A percentile compares a stretch with the other conserved stretches of the same genome.
Evolutionary conservation across 2,113 vertebrate genomes (phyloP).

Genomic region (Meriones unguiculatus): DNA sequence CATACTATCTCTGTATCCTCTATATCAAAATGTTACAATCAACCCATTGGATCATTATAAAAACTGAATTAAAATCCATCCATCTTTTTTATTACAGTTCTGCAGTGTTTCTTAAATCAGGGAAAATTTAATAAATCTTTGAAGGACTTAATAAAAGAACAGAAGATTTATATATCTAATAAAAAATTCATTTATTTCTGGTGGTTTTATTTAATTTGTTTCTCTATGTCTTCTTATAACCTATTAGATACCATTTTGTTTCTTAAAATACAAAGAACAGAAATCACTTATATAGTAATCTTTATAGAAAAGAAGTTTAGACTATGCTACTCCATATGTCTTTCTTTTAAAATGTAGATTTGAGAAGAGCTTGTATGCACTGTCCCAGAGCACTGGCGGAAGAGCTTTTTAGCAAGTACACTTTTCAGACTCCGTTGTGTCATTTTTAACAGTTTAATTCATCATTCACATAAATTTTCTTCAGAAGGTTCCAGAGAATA

Average conservation of each 20-base stretch:
- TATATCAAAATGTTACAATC: constrained; percentile 79
- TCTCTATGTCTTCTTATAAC: constrained; percentile 78
- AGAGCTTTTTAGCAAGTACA: background rate
- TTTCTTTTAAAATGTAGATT: background rate
- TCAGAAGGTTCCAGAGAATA: background rate
- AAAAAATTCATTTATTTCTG: constrained; percentile 82
- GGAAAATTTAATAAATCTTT: constrained; percentile 86
- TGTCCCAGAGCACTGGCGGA: background rate
- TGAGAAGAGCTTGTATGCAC: background rate
- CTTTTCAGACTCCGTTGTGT: background rate
- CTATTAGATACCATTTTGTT: constrained; percentile 80
- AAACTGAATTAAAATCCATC: constrained; percentile 82
- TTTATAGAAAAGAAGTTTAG: constrained; percentile 6
- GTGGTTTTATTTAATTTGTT: constrained; percentile 83
- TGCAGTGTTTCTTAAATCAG: constrained; percentile 82
- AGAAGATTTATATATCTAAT: constrained; percentile 85
- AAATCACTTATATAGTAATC: constrained; percentile 69
- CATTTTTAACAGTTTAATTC: constrained; percentile 35
- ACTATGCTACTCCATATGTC: background rate
- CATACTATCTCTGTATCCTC: constrained; percentile 74
- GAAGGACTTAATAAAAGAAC: constrained; percentile 84
- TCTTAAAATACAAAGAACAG: constrained; percentile 65
- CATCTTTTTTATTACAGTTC: constrained; percentile 83
- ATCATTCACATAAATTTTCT: background rate
- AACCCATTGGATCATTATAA: constrained; percentile 82